Evolutionary conservation across 2,113 vertebrate genomes (phyloP), one percentile per base, ranked within the genome.

Genomic region (Recurvirostra avosetta): DNA sequence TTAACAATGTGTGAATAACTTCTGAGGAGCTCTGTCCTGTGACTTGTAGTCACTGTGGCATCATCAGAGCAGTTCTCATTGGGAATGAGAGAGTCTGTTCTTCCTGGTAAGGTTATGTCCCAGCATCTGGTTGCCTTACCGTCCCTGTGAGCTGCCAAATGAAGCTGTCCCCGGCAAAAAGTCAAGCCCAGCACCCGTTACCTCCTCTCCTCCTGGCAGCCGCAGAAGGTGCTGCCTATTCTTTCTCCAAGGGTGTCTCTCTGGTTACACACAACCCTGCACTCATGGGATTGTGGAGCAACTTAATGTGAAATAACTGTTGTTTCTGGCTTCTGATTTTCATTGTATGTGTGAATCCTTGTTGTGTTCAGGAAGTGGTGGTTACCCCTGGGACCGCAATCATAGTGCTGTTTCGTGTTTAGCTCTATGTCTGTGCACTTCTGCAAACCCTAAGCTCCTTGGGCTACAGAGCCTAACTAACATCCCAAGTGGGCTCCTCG

Each of bases 241-340:
- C 87, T 66, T 92, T 45, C 81, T 85, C 43, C 30, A 34, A 49
- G 61, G 17, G 3, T 0, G 0, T 45, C 80, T n/a, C 23, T 47
- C 94, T 86, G 78, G 62, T 88, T 78, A 76, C 77, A 32, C 66
- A 38, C 49, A 86, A 86, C 79, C 70, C 89, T 17, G 43, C 47
- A 25, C 66, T 82, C 90, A 14, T 20, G 78, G 78, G 67, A 90
- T 32, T n/a, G 67, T 67, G 81, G 82, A 96, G 55, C 67, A 88
- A 83, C 75, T 95, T 58, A 18, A 43, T 86, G 85, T 85, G 66
- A 91, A 89, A 49, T 85, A 78, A 66, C 88, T 91, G 91, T 49
- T 95, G 56, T 93, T 93, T 90, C 93, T 95, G 94, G 90, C 77
- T 92, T 85, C 87, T 94, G 90, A 94, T 94, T 90, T 73, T 85